These are phyloP conservation scores for Cyphomyrus plagiostoma DNA, from an alignment of 2,113 vertebrate genomes.

Conservation along the genomic window DNA sequence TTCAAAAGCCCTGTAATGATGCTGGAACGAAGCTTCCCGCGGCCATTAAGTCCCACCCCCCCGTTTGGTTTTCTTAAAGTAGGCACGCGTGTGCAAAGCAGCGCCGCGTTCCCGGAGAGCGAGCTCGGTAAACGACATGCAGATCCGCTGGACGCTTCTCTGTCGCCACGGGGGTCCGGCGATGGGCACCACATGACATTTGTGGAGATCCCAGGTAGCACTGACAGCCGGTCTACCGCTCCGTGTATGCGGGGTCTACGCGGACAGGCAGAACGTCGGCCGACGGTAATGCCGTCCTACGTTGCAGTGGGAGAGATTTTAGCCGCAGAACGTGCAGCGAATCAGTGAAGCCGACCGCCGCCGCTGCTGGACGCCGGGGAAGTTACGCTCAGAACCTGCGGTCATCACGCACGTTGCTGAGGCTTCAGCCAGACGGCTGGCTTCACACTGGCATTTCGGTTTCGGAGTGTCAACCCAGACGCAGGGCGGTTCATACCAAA, in stretches of 20 bases:
- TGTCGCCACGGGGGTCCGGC: background rate
- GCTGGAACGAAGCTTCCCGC: slow-evolving; percentile 27
- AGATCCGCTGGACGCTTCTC: slow-evolving; percentile 36
- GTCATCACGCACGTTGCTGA: background rate
- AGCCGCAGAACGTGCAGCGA: too few species aligned
- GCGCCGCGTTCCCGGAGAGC: slow-evolving; percentile 25
- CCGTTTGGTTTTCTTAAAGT: slow-evolving; percentile 33
- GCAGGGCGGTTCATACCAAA: background rate
- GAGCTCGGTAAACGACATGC: slow-evolving; percentile 50
- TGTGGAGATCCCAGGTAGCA: background rate
- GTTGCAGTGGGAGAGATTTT: too few species aligned
- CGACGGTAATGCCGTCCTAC: background rate
- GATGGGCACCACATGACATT: background rate
- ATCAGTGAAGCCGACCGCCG: too few species aligned
- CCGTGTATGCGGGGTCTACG: background rate
- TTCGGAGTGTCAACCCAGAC: background rate
- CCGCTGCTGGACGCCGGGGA: background rate
- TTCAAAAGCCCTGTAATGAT: slow-evolving; percentile 27
- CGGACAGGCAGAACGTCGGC: background rate
- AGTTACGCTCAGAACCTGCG: background rate
- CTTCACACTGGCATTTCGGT: background rate
- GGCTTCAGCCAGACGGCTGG: background rate
- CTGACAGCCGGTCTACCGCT: background rate
- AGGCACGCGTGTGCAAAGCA: slow-evolving; percentile 35
- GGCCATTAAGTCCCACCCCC: slow-evolving; percentile 11